Percentiles rank a stretch among this genome's conserved stretches.
Evolutionary conservation across 2,888 invertebrate genomes (phyloP).

Genomic region (Eueremaeus valkanovi): DNA sequence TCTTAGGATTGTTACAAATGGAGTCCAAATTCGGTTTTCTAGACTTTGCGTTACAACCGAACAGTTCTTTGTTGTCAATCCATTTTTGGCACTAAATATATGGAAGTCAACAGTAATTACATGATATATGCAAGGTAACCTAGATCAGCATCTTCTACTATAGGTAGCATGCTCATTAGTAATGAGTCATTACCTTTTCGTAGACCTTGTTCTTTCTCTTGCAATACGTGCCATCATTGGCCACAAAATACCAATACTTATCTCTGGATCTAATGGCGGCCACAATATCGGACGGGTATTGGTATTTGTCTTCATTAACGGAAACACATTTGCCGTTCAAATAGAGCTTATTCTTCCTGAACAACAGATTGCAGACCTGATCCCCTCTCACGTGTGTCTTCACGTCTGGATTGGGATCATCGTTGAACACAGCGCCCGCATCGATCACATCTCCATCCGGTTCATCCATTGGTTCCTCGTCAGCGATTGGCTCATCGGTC

Average conservation of each 20-base stretch:
- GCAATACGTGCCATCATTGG: conserved; percentile 7
- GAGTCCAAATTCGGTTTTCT: not conserved
- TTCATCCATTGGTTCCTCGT: not conserved
- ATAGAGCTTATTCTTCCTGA: not conserved
- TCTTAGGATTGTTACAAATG: conserved; percentile 11
- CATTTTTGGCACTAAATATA: conserved; percentile 3
- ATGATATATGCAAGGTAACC: no score
- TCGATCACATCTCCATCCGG: conserved; percentile 1
- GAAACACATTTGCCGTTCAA: not conserved
- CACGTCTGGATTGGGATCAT: not conserved
- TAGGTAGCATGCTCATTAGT: no score
- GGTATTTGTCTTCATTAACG: not conserved
- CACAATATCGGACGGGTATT: conserved; percentile 15
- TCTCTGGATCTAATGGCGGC: not conserved
- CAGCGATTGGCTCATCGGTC: not conserved
- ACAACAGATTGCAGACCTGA: conserved; percentile 10
- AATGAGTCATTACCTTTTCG: not conserved
- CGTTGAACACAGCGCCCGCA: not conserved
- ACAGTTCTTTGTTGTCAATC: not conserved
- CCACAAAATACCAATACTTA: not conserved
- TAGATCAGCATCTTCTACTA: not conserved
- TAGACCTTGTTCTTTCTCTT: not conserved
- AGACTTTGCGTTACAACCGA: not conserved
- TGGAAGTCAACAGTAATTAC: not conserved
- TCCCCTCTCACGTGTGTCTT: not conserved